Evolutionary conservation across 2,888 invertebrate genomes (phyloP), one percentile per base, ranked within the genome.

Genomic region (Caenorhabditis sp.): DNA sequence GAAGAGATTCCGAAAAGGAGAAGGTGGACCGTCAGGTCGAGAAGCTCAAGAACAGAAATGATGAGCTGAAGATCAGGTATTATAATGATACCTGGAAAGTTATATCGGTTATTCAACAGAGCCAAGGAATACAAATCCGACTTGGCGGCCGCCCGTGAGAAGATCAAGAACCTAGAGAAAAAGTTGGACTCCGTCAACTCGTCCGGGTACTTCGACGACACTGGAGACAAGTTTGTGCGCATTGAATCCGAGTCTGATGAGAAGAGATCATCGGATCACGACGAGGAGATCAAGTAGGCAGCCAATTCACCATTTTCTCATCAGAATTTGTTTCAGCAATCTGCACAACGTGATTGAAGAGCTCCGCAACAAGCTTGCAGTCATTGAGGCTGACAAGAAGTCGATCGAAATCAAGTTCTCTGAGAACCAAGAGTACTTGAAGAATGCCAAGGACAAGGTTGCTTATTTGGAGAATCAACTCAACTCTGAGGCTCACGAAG

Each of bases 281-380:
- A 85, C 32, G 85, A 85, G 64, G 86, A 85, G 50, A 79, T 85
- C 71, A 86, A 85, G 86, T 86, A 47, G 55, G 77, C 35, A 2
- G 53, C 20, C n/a, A 62, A 50, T 32, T 40, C 40, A 40, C 24
- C n/a, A 15, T 18, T 13, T 8, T 11, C 1, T 13, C 15, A 24
- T 69, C 11, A n/a, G n/a, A n/a, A n/a, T n/a, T n/a, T n/a, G n/a
- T 51, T 71, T 8, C 74, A 86, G 86, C 65, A 85, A 85, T 67
- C 74, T 87, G 50, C 85, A 87, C 78, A 78, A 55, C 13, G 79
- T 87, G 3, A 85, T 87, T 35, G 87, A 84, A 60, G 85, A 83
- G 51, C 80, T 87, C 11, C 74, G 87, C 44, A 60, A 70, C 47
- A 76, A 83, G 35, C 35, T 87, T 47, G 78, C 70, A 2, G 22